phyloP scores from a whole-genome alignment of 53 echinoderm and acorn worm genomes.

The Pentamera pediparva region DNA sequence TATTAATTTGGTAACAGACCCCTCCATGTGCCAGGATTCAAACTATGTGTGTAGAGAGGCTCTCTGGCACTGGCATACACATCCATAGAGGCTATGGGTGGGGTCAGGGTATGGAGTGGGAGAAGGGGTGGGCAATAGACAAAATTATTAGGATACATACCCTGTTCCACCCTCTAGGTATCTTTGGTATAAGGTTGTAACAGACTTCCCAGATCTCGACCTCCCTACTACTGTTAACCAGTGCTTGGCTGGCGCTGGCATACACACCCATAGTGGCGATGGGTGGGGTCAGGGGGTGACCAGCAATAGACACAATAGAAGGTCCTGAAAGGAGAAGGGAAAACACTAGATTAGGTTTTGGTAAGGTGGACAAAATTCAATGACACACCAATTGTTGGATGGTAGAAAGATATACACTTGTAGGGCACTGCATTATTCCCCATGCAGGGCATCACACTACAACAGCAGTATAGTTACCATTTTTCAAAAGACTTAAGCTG shows the following conservation, averaged over 20 bases:
- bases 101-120: conserved; percentile 55
- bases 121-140: too few relatives aligned
- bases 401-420: too few relatives aligned
- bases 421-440: too few relatives aligned
- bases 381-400: too few relatives aligned
- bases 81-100: conserved; percentile 59
- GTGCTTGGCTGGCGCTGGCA: conserved; percentile 82
- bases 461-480: background rate
- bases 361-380: too few relatives aligned
- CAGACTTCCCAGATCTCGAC: conserved; percentile 94
- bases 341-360: background rate
- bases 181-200: conserved; percentile 57
- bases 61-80: conserved; percentile 90
- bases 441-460: too few relatives aligned
- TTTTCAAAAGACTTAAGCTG: too few relatives aligned
- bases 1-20: too few relatives aligned
- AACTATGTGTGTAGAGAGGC: too few relatives aligned
- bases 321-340: conserved; percentile 42
- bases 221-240: conserved; percentile 66
- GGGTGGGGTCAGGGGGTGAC: conserved; percentile 53
- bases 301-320: conserved; percentile 80
- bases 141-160: too few relatives aligned
- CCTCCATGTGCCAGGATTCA: too few relatives aligned
- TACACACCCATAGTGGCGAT: conserved; percentile 72
- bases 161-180: conserved; percentile 95